These are phyloP conservation scores for Netelia virgata DNA, from an alignment of 2,888 invertebrate genomes.

Conservation along the genomic window DNA sequence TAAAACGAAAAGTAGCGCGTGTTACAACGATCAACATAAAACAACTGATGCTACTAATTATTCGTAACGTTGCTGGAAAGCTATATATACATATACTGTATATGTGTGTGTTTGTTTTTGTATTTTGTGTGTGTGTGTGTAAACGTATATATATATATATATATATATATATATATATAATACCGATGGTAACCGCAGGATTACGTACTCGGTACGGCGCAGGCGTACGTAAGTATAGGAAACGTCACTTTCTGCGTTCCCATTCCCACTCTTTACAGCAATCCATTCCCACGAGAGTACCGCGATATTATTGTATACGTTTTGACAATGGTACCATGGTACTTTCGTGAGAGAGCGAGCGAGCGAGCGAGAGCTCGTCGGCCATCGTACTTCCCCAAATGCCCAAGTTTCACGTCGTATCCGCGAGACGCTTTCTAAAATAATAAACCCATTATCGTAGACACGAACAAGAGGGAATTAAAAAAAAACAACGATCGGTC, in stretches of 20 bases:
- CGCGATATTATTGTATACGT: constrained; percentile 70
- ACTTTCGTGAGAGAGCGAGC: constrained; percentile 70
- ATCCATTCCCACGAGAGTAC: constrained; percentile 72
- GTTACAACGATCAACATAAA: neutral
- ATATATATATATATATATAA: constrained; percentile 5
- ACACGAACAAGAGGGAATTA: neutral
- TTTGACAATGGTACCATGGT: constrained; percentile 72
- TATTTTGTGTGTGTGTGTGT: too few relatives aligned
- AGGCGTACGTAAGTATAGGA: constrained; percentile 55
- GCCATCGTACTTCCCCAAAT: constrained; percentile 34
- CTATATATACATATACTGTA: neutral
- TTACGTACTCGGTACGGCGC: constrained; percentile 52
- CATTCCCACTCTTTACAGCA: constrained; percentile 72
- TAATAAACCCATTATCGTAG: neutral
- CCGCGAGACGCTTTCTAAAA: constrained; percentile 68
- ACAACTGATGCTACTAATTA: constrained; percentile 36
- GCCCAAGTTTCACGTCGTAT: constrained; percentile 47
- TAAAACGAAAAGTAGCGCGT: neutral
- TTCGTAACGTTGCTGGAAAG: constrained; percentile 22
- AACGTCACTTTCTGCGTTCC: constrained; percentile 74
- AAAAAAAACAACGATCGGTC: too few relatives aligned
- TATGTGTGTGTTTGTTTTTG: too few relatives aligned
- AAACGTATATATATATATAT: constrained; percentile 1
- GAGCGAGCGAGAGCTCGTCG: constrained; percentile 39
- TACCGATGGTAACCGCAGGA: constrained; percentile 4